Evolutionary conservation across 1,140 invertebrate genomes (phyloP), one percentile per base, ranked within the genome.

Genomic region (Metaphire vulgaris): DNA sequence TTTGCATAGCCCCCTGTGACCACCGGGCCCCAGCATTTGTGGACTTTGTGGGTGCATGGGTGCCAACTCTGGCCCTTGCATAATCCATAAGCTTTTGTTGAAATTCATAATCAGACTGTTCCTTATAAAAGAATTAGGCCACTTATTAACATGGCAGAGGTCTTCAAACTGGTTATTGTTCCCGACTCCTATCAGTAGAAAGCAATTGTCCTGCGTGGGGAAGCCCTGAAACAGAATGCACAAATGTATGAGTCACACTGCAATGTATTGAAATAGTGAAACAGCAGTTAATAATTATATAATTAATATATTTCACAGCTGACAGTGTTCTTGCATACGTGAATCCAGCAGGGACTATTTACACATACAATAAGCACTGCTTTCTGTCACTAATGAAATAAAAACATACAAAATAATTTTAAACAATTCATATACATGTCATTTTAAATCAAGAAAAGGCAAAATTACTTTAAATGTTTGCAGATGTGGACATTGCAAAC

Each of bases 111-210:
- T n/a, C n/a, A n/a, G n/a, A n/a, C n/a, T n/a, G n/a, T n/a, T n/a
- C n/a, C n/a, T n/a, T n/a, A n/a, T n/a, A n/a, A n/a, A n/a, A n/a
- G n/a, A n/a, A n/a, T n/a, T n/a, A n/a, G n/a, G n/a, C n/a, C n/a
- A 30, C 33, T 72, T 71, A 72, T 74, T 78, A 75, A 85, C 85
- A 81, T 85, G 72, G 78, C 82, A 82, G 6, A 86, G 80, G 72
- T 90, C 89, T 67, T 82, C 78, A 86, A 94, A 97, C 83, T 95
- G 93, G 0, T 85, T 77, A 80, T 88, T 83, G 78, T 86, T 88
- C 16, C 92, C 94, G 68, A 92, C 89, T 1, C 94, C 94, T 30
- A 97, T 87, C 0, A 94, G 92, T 28, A 96, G 89, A 82, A 92
- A 92, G 41, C 84, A 83, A 16, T 93, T 92, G 87, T 94, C 90